phyloP scores from a whole-genome alignment of 2,888 invertebrate species.

The Neoaliturus tenellus region DNA sequence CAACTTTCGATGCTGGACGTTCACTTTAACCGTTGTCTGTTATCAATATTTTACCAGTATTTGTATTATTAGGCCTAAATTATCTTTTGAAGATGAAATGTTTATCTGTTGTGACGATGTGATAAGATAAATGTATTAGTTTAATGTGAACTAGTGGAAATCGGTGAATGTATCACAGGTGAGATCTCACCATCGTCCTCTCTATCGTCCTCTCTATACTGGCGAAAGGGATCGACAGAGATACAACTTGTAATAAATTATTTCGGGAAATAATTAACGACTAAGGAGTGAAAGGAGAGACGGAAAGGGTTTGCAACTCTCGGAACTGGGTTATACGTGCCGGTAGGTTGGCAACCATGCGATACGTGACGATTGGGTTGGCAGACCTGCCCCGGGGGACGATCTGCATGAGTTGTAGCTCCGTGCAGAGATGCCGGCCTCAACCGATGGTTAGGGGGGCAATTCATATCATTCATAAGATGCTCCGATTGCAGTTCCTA shows the following conservation, averaged over 20 bases:
- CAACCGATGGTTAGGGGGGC: not conserved
- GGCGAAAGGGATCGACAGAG: not conserved
- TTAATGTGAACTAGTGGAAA: no score
- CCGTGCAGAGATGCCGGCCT: not conserved
- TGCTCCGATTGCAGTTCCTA: no score
- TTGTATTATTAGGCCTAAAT: no score
- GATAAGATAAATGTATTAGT: no score
- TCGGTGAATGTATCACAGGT: no score
- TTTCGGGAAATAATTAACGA: slow-evolving; percentile 24
- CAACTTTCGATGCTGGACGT: no score
- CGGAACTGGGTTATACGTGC: slow-evolving; percentile 14
- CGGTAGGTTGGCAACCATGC: slow-evolving; percentile 14
- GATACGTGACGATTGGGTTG: slow-evolving; percentile 30
- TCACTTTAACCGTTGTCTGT: no score
- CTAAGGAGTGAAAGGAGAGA: not conserved
- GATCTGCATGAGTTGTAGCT: slow-evolving; percentile 16
- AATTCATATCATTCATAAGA: not conserved
- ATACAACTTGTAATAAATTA: not conserved
- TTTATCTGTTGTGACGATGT: no score
- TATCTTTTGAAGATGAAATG: no score
- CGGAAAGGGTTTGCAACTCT: not conserved
- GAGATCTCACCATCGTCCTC: no score
- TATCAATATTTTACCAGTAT: no score
- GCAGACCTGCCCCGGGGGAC: slow-evolving; percentile 1
- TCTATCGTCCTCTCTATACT: no score